Evolutionary conservation across 2,888 invertebrate genomes (phyloP).

Genomic region (Maniola hyperantus): DNA sequence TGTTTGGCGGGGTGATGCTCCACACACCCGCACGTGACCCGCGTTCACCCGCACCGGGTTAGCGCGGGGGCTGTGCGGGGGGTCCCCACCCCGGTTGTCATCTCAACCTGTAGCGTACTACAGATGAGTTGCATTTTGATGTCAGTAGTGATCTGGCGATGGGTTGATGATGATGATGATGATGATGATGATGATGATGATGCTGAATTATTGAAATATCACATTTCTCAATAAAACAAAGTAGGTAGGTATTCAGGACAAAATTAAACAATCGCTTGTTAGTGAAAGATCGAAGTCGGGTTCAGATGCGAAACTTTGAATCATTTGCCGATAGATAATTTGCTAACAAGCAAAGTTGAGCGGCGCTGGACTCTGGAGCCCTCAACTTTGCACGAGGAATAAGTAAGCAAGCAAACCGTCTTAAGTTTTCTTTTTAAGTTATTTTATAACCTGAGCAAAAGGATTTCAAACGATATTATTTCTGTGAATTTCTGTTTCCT

Average conservation of each 20-base stretch:
- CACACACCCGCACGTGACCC: no score
- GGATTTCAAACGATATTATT: neutral
- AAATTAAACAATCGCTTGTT: neutral
- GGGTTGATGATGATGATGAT: no score
- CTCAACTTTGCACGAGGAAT: constrained; percentile 1
- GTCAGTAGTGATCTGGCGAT: no score
- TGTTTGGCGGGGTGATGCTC: no score
- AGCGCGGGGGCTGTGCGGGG: no score
- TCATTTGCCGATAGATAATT: constrained; percentile 31
- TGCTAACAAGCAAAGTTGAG: constrained; percentile 25
- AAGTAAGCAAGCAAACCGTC: neutral
- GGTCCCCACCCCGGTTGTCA: no score
- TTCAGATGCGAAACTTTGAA: constrained; percentile 18
- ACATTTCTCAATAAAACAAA: no score
- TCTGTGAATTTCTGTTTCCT: neutral
- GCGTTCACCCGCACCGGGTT: no score
- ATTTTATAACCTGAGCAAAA: neutral
- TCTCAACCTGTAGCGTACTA: no score
- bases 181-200: no score
- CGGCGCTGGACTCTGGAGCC: neutral
- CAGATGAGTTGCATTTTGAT: no score
- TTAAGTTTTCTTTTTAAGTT: neutral
- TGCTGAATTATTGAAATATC: no score
- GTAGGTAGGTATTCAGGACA: neutral
- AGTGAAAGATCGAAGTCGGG: neutral